phyloP scores from a whole-genome alignment of 2,888 invertebrate species.

The Tetropium fuscum region DNA sequence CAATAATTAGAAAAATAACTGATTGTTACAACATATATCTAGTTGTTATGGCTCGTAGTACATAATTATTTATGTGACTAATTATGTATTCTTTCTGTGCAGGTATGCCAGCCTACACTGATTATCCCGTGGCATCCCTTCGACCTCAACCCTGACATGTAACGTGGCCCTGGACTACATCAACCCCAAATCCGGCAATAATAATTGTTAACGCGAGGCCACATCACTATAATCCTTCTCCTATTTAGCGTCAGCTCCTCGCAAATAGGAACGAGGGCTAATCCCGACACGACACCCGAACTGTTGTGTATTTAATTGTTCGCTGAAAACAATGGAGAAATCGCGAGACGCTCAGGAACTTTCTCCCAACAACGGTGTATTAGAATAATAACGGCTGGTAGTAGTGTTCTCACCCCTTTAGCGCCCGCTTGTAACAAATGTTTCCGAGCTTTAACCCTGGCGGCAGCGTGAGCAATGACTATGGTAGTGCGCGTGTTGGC shows the following conservation, averaged over 20 bases:
- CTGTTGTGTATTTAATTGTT: slow-evolving; percentile 19
- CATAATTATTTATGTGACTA: too few relatives aligned
- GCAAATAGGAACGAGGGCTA: neutral
- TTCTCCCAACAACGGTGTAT: slow-evolving; percentile 7
- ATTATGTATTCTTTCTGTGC: too few relatives aligned
- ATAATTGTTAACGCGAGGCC: neutral
- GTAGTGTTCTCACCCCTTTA: slow-evolving; percentile 8
- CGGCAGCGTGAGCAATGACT: slow-evolving; percentile 24
- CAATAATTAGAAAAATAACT: too few relatives aligned
- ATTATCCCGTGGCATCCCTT: too few relatives aligned
- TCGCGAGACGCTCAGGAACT: slow-evolving; percentile 12
- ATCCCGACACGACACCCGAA: slow-evolving; percentile 5
- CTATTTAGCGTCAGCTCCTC: slow-evolving; percentile 1
- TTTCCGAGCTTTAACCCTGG: slow-evolving; percentile 42
- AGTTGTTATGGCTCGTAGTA: too few relatives aligned
- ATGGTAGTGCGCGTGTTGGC: slow-evolving; percentile 20
- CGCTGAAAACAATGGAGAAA: slow-evolving; percentile 22
- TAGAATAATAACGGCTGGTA: slow-evolving; percentile 26
- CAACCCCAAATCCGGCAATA: too few relatives aligned
- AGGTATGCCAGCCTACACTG: too few relatives aligned
- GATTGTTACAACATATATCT: too few relatives aligned
- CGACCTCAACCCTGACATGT: too few relatives aligned
- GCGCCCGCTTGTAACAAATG: slow-evolving; percentile 31
- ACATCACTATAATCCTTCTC: slow-evolving; percentile 11
- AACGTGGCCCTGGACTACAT: too few relatives aligned